A percentile compares a stretch with the other conserved stretches of the same genome.
Conservation (phyloP, 2,888 invertebrate genomes). For the Psococerastis gibbosa region DNA sequence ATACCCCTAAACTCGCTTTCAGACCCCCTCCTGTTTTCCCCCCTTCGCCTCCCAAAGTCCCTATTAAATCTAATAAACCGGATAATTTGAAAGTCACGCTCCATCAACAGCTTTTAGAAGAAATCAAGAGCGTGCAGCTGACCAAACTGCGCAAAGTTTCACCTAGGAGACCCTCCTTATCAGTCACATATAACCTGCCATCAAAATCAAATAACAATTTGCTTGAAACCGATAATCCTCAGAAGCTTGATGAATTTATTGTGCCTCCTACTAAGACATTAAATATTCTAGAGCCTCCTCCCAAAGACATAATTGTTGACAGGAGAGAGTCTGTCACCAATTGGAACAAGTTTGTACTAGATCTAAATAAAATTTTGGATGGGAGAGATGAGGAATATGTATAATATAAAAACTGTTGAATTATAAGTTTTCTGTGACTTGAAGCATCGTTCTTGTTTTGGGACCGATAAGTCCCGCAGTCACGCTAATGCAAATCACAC, state of each 20-base stretch:
- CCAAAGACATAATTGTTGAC: constrained; percentile 13
- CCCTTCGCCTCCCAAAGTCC: neutral
- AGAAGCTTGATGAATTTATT: too few relatives aligned
- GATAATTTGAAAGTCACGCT: neutral
- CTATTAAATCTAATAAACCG: too few relatives aligned
- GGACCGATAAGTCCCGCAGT: too few relatives aligned
- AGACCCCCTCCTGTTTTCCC: neutral
- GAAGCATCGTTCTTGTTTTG: too few relatives aligned
- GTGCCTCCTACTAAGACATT: neutral
- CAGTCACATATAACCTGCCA: constrained; percentile 1
- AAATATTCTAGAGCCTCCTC: constrained; percentile 14
- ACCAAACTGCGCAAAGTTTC: neutral
- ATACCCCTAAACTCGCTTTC: neutral
- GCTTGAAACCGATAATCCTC: too few relatives aligned
- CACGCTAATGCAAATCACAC: too few relatives aligned
- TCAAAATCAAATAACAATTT: too few relatives aligned
- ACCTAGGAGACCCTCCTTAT: neutral
- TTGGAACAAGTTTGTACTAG: constrained; percentile 30
- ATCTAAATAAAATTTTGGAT: constrained; percentile 31
- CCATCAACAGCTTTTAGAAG: neutral
- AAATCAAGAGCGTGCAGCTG: neutral
- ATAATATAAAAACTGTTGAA: too few relatives aligned
- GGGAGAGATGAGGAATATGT: constrained; percentile 29
- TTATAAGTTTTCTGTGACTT: too few relatives aligned
- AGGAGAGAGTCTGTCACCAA: constrained; percentile 27